These are phyloP conservation scores for Drosophila mimica DNA, from an alignment of 2,888 invertebrate genomes.

Conservation along the genomic window DNA sequence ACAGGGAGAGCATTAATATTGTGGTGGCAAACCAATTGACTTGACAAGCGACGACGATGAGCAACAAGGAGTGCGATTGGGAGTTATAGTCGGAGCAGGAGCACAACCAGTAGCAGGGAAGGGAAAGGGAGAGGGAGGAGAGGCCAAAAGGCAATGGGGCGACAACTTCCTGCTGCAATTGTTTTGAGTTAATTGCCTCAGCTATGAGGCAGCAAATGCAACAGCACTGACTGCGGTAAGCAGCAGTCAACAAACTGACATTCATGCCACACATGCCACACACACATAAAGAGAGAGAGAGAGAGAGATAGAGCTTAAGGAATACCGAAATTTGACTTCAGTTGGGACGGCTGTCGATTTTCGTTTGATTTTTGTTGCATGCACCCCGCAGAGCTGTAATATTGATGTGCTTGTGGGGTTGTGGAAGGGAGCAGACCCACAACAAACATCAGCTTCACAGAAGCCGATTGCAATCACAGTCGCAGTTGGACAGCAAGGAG, in stretches of 20 bases:
- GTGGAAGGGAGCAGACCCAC: slow-evolving; percentile 10
- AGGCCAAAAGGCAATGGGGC: slow-evolving; percentile 40
- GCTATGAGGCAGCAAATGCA: slow-evolving; percentile 31
- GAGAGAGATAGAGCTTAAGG: background rate
- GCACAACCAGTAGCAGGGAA: background rate
- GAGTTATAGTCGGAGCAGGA: background rate
- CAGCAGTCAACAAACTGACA: slow-evolving; percentile 25
- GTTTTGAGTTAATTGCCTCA: slow-evolving; percentile 68
- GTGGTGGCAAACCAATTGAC: slow-evolving; percentile 74
- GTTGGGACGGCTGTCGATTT: slow-evolving; percentile 34
- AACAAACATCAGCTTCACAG: slow-evolving; percentile 13
- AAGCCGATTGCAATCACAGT: slow-evolving; percentile 12
- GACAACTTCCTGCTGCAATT: slow-evolving; percentile 68
- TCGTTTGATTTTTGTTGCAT: slow-evolving; percentile 31
- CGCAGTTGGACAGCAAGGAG: slow-evolving; percentile 1
- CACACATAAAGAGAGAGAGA: slow-evolving; percentile 6
- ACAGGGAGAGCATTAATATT: slow-evolving; percentile 52
- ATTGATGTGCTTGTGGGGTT: slow-evolving; percentile 3
- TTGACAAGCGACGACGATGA: slow-evolving; percentile 46
- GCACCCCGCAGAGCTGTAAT: slow-evolving; percentile 44
- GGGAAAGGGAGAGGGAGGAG: background rate
- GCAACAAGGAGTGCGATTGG: background rate
- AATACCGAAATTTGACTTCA: slow-evolving; percentile 4
- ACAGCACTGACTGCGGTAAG: slow-evolving; percentile 24
- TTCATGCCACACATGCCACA: slow-evolving; percentile 26